Percentiles rank a stretch among this genome's conserved stretches.
Evolutionary conservation across 1,140 invertebrate genomes (phyloP).

Genomic region (Drosophila sturtevanti): DNA sequence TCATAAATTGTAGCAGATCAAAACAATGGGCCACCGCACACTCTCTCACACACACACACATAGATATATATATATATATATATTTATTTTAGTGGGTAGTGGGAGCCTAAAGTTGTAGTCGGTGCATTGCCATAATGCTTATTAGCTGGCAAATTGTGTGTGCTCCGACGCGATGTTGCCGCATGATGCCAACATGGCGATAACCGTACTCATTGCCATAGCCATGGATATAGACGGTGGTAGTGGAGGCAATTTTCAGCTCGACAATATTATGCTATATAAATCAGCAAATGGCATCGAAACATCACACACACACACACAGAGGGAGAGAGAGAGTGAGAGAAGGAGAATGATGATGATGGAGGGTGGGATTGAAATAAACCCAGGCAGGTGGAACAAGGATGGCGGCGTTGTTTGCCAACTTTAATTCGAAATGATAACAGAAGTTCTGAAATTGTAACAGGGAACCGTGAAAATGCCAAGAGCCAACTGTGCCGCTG

Average conservation of each 20-base stretch:
- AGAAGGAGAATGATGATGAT: neutral
- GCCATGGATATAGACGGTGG: no score
- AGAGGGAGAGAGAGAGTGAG: neutral
- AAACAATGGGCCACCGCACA: slow-evolving; percentile 57
- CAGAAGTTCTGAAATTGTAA: slow-evolving; percentile 71
- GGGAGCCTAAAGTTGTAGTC: slow-evolving; percentile 14
- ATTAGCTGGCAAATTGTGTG: slow-evolving; percentile 69
- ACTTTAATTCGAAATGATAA: slow-evolving; percentile 77
- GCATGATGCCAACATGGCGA: slow-evolving; percentile 42
- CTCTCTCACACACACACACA: neutral
- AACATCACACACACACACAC: slow-evolving; percentile 2
- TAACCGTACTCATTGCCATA: slow-evolving; percentile 27
- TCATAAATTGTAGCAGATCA: slow-evolving; percentile 72
- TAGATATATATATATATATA: neutral
- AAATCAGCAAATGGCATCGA: slow-evolving; percentile 75
- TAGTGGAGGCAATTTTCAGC: slow-evolving; percentile 55
- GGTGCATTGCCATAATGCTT: slow-evolving; percentile 61
- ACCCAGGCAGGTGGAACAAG: slow-evolving; percentile 12
- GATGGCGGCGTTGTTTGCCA: slow-evolving; percentile 22
- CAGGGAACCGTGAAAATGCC: slow-evolving; percentile 64
- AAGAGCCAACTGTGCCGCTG: slow-evolving; percentile 22
- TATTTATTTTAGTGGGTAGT: no score
- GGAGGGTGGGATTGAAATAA: slow-evolving; percentile 5
- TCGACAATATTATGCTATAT: slow-evolving; percentile 75
- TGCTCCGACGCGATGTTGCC: slow-evolving; percentile 3